Evolutionary conservation across 2,797 vertebrate species (phyloP), one percentile per base, ranked within the genome.

Genomic region (Periparus ater): DNA sequence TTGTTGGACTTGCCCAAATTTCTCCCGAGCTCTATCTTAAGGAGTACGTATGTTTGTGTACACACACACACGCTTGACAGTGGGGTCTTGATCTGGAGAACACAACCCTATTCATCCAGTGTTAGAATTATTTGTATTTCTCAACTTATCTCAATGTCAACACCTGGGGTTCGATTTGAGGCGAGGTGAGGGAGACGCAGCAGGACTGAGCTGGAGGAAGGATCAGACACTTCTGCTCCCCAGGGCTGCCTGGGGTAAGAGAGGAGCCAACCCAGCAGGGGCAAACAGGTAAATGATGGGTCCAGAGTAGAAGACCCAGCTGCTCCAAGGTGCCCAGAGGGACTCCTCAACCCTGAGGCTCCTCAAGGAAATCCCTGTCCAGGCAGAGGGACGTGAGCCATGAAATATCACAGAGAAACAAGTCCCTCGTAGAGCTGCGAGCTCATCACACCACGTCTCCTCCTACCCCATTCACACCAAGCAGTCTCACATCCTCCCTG

Each of bases 91-190:
- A 85, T 86, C 82, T 76, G 80, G 62, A 91, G 85, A 96, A 95
- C 92, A 94, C 88, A 95, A 91, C 88, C 74, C 74, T 85, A 95
- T 94, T 95, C 91, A 96, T 90, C 85, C 91, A 82, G 71, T 5
- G 2, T 54, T 76, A 73, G 85, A 86, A 93, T 88, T 93, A 91
- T 80, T 88, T 91, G 77, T 86, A 65, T 88, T 95, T 91, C 72
- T 73, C 86, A 95, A 76, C 76, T 88, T 95, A 96, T 95, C 89
- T 93, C 85, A 78, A 21, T 29, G 85, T 95, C 88, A 95, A 90
- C 86, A 91, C 80, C 48, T 85, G 38, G 58, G 65, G 79, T 76
- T 88, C 70, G 70, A 84, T 93, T 86, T 72, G 44, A 95, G 65
- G 67, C 14, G 3, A 82, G 48, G 67, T 32, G 47, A 88, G 65